Conservation (phyloP, 2,888 invertebrate genomes). For the Agonopterix subpropinquella region DNA sequence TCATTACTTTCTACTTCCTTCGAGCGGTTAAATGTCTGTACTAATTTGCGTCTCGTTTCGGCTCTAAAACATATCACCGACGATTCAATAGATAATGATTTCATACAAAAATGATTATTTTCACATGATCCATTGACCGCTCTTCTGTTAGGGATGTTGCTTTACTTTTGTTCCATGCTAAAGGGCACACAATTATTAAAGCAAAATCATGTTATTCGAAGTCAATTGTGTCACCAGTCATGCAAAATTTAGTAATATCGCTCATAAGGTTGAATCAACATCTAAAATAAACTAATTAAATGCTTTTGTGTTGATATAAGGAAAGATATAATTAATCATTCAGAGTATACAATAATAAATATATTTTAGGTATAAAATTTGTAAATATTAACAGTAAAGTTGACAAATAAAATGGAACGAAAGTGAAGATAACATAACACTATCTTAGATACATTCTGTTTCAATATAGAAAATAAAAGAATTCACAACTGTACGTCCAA, state of each 20-base stretch:
- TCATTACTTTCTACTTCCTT: constrained; percentile 15
- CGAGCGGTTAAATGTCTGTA: constrained; percentile 26
- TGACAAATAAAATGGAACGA: constrained; percentile 46
- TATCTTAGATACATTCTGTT: constrained; percentile 47
- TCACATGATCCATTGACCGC: constrained; percentile 26
- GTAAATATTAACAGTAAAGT: constrained; percentile 39
- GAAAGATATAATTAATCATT: constrained; percentile 7
- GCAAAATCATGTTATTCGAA: constrained; percentile 8
- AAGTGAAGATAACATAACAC: constrained; percentile 51
- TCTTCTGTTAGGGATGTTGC: constrained; percentile 31
- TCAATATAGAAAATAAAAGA: constrained; percentile 47
- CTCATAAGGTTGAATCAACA: constrained; percentile 1
- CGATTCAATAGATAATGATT: constrained; percentile 26
- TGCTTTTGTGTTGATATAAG: constrained; percentile 2
- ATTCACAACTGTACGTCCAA: constrained; percentile 75
- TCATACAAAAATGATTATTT: constrained; percentile 11
- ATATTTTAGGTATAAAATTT: constrained; percentile 28
- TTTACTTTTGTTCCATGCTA: constrained; percentile 66
- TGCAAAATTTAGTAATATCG: constrained; percentile 1
- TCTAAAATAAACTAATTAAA: background rate
- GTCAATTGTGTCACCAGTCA: constrained; percentile 17
- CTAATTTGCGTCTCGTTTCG: constrained; percentile 12
- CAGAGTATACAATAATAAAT: constrained; percentile 22
- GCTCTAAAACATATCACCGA: constrained; percentile 47
- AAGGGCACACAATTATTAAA: constrained; percentile 9